phyloP scores from a whole-genome alignment of 2,113 vertebrate species.

The Perca flavescens region DNA sequence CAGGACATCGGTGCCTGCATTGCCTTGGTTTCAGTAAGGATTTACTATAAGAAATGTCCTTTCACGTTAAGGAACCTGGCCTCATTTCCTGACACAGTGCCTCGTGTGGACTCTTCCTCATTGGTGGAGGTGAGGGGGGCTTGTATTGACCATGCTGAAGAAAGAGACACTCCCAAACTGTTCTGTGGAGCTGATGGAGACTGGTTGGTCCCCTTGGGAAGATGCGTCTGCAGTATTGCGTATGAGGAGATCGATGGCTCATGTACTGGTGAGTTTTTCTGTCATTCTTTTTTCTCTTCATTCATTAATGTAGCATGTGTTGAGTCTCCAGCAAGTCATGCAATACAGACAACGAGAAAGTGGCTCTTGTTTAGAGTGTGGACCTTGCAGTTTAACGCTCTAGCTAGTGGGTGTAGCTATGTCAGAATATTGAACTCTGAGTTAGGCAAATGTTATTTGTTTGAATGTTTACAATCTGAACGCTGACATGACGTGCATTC shows the following conservation, averaged over 20 bases:
- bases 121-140: conserved; percentile 95
- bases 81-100: conserved; percentile 95
- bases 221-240: conserved; percentile 93
- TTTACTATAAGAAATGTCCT: conserved; percentile 97
- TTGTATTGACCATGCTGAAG: conserved; percentile 94
- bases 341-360: neutral
- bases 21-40: conserved; percentile 93
- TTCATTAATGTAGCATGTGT: neutral
- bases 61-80: conserved; percentile 94
- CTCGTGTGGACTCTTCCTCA: conserved; percentile 95
- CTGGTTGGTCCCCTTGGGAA: conserved; percentile 95
- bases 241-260: conserved; percentile 93
- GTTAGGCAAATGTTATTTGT: neutral
- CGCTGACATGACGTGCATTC: neutral
- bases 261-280: conserved; percentile 89
- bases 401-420: neutral
- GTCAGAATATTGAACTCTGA: neutral
- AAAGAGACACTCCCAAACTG: conserved; percentile 94
- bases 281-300: neutral
- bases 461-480: neutral
- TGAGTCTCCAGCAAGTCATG: neutral
- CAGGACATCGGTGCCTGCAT: conserved; percentile 98
- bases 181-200: conserved; percentile 97
- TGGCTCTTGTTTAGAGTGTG: neutral
- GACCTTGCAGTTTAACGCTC: neutral